phyloP scores from a whole-genome alignment of 2,888 invertebrate genomes.

The Lathronympha strigana region DNA sequence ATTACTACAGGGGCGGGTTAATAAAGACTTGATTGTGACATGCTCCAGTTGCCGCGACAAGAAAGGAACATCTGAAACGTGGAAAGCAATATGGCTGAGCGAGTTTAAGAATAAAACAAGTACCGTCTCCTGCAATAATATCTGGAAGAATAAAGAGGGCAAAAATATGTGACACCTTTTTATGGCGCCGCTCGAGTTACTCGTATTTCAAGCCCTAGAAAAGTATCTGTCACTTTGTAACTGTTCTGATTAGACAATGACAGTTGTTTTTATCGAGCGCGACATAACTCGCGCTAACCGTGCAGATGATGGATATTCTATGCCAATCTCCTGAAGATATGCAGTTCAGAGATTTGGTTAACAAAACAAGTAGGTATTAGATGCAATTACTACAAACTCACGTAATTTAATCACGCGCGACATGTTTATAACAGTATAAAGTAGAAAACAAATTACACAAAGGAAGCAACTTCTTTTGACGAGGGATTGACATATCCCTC shows the following conservation, averaged over 20 bases:
- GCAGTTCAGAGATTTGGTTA: too few species aligned
- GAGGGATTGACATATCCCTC: conserved; percentile 19
- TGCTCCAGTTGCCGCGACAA: conserved; percentile 21
- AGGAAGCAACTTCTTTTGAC: conserved; percentile 20
- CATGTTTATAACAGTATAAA: background rate
- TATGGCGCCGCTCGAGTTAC: too few species aligned
- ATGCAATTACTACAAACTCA: background rate
- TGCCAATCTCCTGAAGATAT: too few species aligned
- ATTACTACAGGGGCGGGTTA: conserved; percentile 22
- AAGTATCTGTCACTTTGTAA: too few species aligned
- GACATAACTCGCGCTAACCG: too few species aligned
- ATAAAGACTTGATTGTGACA: conserved; percentile 33
- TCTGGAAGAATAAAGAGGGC: too few species aligned
- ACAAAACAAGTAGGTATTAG: background rate
- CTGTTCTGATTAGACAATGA: too few species aligned
- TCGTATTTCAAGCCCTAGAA: too few species aligned
- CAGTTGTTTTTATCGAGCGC: too few species aligned
- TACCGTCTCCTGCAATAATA: too few species aligned
- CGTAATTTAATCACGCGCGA: background rate
- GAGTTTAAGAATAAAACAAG: background rate
- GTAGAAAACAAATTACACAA: background rate
- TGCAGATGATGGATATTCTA: too few species aligned
- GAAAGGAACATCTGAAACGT: conserved; percentile 2
- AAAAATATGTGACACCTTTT: too few species aligned
- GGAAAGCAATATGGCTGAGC: background rate